Evolutionary conservation across 2,797 vertebrate species (phyloP).

Genomic region (Euthynnus affinis): DNA sequence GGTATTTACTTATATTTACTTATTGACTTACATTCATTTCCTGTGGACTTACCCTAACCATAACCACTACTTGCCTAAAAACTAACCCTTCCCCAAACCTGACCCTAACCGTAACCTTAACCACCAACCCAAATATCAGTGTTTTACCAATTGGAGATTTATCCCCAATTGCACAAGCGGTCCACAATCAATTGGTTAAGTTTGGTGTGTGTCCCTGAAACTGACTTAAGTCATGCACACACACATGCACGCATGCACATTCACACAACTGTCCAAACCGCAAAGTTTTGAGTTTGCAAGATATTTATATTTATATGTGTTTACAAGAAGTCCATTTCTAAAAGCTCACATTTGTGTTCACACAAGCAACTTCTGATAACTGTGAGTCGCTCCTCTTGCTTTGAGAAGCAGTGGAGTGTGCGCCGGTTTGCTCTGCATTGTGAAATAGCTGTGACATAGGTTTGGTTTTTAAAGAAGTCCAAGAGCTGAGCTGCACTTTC

Average conservation of each 20-base stretch:
- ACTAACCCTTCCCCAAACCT: no score
- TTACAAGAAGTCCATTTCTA: slow-evolving; percentile 50
- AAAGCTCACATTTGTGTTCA: slow-evolving; percentile 55
- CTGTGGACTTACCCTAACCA: no score
- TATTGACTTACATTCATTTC: no score
- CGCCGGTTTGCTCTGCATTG: slow-evolving; percentile 45
- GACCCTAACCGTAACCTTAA: no score
- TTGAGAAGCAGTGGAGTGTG: slow-evolving; percentile 64
- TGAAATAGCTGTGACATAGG: slow-evolving; percentile 37
- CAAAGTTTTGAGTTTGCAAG: slow-evolving; percentile 19
- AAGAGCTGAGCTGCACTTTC: slow-evolving; percentile 57
- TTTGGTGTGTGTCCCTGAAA: no score
- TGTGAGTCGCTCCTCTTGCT: slow-evolving; percentile 26
- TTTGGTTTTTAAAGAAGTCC: slow-evolving; percentile 35
- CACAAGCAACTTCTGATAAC: slow-evolving; percentile 28
- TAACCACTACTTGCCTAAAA: slow-evolving; percentile 1
- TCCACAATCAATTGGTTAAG: no score
- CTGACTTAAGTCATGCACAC: slow-evolving; percentile 3
- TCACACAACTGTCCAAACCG: slow-evolving; percentile 5
- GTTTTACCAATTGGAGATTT: no score
- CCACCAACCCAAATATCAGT: no score
- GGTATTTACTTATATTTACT: no score
- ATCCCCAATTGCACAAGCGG: no score
- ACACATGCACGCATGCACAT: slow-evolving; percentile 7
- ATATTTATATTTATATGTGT: no score